Conservation (phyloP, 1,140 invertebrate genomes). For the Lepidurus packardi region DNA sequence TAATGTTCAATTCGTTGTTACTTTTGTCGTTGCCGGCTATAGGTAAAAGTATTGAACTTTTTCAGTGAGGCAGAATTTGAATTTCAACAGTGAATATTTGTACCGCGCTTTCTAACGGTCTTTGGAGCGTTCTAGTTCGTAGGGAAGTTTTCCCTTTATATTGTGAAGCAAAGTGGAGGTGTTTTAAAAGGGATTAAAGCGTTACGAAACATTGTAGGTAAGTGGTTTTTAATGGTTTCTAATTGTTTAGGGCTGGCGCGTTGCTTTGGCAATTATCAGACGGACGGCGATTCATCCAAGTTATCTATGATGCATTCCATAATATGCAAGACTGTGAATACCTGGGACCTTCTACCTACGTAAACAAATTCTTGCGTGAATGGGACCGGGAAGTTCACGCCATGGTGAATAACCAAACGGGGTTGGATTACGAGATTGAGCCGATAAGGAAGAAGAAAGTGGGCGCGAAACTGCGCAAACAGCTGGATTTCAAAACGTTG, state of each 20-base stretch:
- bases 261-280: constrained; percentile 58
- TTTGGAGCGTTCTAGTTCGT: too few species aligned
- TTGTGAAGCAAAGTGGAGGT: neutral
- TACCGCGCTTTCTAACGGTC: too few species aligned
- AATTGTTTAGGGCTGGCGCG: constrained; percentile 26
- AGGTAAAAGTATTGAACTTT: too few species aligned
- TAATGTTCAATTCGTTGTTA: too few species aligned
- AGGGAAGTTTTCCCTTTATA: too few species aligned
- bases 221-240: constrained; percentile 13
- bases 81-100: too few species aligned
- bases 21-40: too few species aligned
- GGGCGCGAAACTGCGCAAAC: neutral
- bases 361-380: neutral
- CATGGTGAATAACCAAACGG: neutral
- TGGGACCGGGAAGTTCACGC: neutral
- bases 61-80: too few species aligned
- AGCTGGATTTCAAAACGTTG: constrained; percentile 37
- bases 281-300: constrained; percentile 58
- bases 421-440: constrained; percentile 22
- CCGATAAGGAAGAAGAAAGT: neutral
- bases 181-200: neutral
- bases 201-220: neutral
- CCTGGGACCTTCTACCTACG: constrained; percentile 42
- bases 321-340: constrained; percentile 60
- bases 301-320: constrained; percentile 56